These are phyloP conservation scores for Mormyrops attenuatus DNA, from an alignment of 2,797 vertebrate genomes.

Conservation along the genomic window DNA sequence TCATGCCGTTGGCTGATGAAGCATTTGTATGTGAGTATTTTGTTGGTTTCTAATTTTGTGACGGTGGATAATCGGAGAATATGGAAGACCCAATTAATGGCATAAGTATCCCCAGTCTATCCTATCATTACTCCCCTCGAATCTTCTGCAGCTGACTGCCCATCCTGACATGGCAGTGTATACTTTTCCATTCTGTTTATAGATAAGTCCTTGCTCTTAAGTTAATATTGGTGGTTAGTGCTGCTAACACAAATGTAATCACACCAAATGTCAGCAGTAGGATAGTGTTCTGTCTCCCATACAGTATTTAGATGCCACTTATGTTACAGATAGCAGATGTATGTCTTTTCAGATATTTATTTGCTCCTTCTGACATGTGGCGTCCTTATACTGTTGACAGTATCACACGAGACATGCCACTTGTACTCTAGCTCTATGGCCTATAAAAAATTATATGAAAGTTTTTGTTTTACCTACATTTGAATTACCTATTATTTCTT, in stretches of 20 bases:
- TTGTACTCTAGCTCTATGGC: not conserved
- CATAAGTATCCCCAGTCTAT: not conserved
- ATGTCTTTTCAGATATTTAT: not conserved
- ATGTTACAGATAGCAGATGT: not conserved
- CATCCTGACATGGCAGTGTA: not conserved
- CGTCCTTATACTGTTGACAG: not conserved
- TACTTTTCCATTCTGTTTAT: not conserved
- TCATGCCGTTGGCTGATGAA: constrained; percentile 54
- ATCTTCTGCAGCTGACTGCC: not conserved
- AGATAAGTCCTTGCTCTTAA: not conserved
- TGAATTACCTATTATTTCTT: not conserved
- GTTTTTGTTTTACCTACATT: not conserved
- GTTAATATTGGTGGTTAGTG: not conserved
- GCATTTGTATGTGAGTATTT: constrained; percentile 68
- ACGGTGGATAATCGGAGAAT: constrained; percentile 67
- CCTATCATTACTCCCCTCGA: not conserved
- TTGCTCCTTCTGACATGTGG: not conserved
- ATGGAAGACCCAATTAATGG: not conserved
- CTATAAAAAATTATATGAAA: not conserved
- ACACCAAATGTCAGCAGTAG: not conserved
- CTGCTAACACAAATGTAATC: not conserved
- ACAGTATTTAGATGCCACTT: not conserved
- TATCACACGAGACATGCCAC: not conserved
- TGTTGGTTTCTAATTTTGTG: constrained; percentile 64
- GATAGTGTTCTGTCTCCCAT: not conserved